phyloP scores from a whole-genome alignment of 2,797 vertebrate genomes.

The Spheniscus humboldti region DNA sequence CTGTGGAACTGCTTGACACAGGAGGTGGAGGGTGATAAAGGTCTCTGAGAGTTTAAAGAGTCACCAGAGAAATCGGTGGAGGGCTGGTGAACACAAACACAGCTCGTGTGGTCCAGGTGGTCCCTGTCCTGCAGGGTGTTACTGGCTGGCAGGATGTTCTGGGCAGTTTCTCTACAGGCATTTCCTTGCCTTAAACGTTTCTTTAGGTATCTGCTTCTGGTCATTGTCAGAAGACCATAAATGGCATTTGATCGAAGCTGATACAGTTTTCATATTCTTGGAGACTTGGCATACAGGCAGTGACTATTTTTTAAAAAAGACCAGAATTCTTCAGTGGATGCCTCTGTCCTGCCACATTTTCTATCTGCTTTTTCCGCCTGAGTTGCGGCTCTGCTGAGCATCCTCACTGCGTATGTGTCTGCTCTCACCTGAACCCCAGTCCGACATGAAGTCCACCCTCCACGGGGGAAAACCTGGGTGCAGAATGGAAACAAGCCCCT shows the following conservation, averaged over 20 bases:
- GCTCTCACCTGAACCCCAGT: not conserved
- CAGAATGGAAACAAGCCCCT: not conserved
- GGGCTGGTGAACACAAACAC: not conserved
- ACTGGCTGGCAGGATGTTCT: not conserved
- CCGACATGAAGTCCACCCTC: not conserved
- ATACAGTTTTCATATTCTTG: not conserved
- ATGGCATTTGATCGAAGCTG: not conserved
- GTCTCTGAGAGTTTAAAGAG: not conserved
- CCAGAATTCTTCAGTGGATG: not conserved
- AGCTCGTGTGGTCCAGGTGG: not conserved
- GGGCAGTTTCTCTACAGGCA: not conserved
- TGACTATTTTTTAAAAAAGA: not conserved
- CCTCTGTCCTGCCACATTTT: not conserved
- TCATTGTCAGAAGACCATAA: not conserved
- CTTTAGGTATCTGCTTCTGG: conserved; percentile 5
- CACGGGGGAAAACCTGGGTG: not conserved
- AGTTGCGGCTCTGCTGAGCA: not conserved
- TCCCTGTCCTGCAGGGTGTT: not conserved
- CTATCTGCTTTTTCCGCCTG: not conserved
- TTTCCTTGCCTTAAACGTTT: conserved; percentile 9
- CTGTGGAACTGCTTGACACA: not conserved
- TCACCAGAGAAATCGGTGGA: not conserved
- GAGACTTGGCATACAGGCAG: not conserved
- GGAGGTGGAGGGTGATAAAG: not conserved
- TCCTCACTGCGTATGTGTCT: not conserved